These are phyloP conservation scores for Burhinus bistriatus DNA, from an alignment of 2,113 vertebrate genomes.

Conservation along the genomic window DNA sequence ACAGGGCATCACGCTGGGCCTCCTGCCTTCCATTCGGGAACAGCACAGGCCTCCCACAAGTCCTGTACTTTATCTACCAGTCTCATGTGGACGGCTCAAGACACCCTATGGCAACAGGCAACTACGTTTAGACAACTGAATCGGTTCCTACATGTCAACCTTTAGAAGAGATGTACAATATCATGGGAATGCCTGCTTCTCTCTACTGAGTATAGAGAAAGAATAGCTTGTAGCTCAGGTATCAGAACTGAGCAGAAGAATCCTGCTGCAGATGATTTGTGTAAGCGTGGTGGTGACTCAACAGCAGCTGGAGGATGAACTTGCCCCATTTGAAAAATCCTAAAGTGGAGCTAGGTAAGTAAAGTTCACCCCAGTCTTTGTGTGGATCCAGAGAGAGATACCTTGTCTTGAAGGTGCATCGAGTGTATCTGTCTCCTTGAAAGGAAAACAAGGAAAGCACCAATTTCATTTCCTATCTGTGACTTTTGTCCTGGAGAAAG, in stretches of 20 bases:
- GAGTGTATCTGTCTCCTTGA: neutral
- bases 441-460: neutral
- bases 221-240: neutral
- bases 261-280: neutral
- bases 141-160: neutral
- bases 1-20: fast-evolving
- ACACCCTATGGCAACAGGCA: neutral
- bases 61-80: neutral
- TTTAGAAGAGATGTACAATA: neutral
- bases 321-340: neutral
- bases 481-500: neutral
- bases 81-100: neutral
- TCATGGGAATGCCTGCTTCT: neutral
- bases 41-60: neutral
- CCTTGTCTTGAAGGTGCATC: neutral
- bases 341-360: neutral
- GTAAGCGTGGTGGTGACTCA: neutral
- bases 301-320: neutral
- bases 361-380: neutral
- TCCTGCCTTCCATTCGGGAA: neutral
- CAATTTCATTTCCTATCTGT: neutral
- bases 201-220: neutral
- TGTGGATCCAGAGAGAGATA: neutral
- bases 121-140: neutral
- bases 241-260: neutral